Conservation (phyloP, 1,140 invertebrate species). For the Bombus turneri region DNA sequence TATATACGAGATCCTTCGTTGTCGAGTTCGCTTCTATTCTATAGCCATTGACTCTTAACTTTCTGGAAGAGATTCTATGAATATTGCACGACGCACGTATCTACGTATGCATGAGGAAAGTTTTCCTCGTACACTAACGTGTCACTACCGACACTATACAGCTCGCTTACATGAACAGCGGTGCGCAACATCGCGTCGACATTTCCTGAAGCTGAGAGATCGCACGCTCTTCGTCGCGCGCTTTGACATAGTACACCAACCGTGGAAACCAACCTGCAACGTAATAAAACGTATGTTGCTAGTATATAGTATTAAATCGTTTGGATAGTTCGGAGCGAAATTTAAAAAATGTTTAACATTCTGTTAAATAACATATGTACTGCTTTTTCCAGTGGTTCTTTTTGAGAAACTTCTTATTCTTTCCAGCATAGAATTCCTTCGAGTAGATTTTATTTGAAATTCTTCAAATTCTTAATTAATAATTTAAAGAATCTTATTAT, state of each 20-base stretch:
- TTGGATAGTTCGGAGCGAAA: not conserved
- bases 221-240: slow-evolving; percentile 28
- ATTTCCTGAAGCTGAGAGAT: slow-evolving; percentile 43
- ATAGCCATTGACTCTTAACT: slow-evolving; percentile 51
- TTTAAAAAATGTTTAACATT: not conserved
- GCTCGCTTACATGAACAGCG: slow-evolving; percentile 54
- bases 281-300: not conserved
- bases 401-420: not conserved
- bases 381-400: not conserved
- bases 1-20: slow-evolving; percentile 6
- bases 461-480: too few species aligned
- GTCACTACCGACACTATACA: slow-evolving; percentile 38
- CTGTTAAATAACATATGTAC: too few species aligned
- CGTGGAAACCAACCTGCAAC: not conserved
- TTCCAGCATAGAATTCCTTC: too few species aligned
- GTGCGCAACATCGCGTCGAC: slow-evolving; percentile 46
- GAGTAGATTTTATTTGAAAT: too few species aligned
- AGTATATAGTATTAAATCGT: not conserved
- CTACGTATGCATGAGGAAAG: slow-evolving; percentile 69
- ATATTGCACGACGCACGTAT: slow-evolving; percentile 65
- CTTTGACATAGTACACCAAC: not conserved
- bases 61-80: slow-evolving; percentile 68
- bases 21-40: not conserved
- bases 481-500: too few species aligned
- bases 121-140: slow-evolving; percentile 50